Base-by-base conservation (phyloP, 2,797 vertebrate species). In the Scomberomorus guttatus region DNA sequence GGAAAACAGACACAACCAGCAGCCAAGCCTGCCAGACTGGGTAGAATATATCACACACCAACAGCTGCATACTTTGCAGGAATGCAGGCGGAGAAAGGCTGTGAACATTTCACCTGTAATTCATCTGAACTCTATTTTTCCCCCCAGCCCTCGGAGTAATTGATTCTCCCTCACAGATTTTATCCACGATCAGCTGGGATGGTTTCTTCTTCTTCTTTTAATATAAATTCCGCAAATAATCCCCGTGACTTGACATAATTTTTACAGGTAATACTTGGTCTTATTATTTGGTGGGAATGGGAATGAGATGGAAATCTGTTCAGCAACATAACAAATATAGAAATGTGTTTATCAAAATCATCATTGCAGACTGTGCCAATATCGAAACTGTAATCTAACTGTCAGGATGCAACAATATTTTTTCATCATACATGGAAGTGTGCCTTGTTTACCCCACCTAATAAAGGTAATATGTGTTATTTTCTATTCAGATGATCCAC, bases 21-120 rank as follows among this genome's bases (percentile, higher is more conserved):
- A 79, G 70, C 72, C 52, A 15, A 77, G 74, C 11, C 66, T 71
- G 58, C 56, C 80, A 83, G 79, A 76, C 79, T 63, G 77, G 78
- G 79, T 83, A n/a, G 59, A 72, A 86, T 64, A 65, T 77, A 86
- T 90, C 79, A 74, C 70, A 74, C 51, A 44, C 12, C 74, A 74
- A 75, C 81, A 88, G 79, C 83, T 76, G 79, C 82, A 80, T 71
- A 54, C 71, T 50, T 15, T 2, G 25, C 72, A n/a, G 54, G 69
- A 42, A 80, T 20, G 51, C 59, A 76, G 62, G 27, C 59, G 46
- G 65, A 59, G 48, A 39, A 29, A 67, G 72, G 50, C 57, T 67
- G 72, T 50, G 56, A 83, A 42, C 27, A 27, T 80, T 83, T 83
- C 66, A 83, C 77, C 83, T 81, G 79, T 71, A 56, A 64, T 71